Evolutionary conservation across 2,113 vertebrate genomes (phyloP).

Genomic region (Odontophorus gujanensis): DNA sequence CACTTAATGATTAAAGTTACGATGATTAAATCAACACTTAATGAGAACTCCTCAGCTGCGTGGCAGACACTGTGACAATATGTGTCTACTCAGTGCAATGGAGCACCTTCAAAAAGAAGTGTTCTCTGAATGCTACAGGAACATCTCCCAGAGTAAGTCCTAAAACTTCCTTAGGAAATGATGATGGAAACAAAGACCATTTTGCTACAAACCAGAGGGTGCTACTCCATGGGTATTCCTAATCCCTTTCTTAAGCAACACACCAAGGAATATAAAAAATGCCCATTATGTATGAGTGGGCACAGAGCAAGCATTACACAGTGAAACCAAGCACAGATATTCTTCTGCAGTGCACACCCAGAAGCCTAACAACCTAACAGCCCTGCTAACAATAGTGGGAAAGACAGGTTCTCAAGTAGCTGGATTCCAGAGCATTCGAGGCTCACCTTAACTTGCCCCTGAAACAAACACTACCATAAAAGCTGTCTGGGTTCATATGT

Average conservation of each 20-base stretch:
- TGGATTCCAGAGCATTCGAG: neutral
- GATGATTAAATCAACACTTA: neutral
- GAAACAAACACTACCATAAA: conserved; percentile 22
- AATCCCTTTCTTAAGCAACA: neutral
- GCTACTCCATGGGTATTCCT: no score
- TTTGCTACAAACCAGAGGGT: neutral
- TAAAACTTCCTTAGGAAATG: neutral
- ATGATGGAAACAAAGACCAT: neutral
- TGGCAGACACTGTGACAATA: neutral
- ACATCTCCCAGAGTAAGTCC: neutral
- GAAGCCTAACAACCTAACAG: neutral
- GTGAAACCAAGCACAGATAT: neutral
- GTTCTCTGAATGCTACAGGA: neutral
- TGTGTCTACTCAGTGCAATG: neutral
- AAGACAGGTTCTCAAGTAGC: conserved; percentile 30
- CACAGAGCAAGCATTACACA: accelerated
- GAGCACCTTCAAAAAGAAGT: neutral
- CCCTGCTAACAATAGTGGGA: neutral
- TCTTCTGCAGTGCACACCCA: neutral
- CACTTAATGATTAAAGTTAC: neutral
- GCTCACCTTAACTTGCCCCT: conserved; percentile 31
- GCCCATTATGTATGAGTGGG: accelerated
- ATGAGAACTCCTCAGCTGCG: neutral
- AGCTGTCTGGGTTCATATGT: conserved; percentile 26
- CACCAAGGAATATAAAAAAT: neutral